Percentiles rank a stretch among this genome's conserved stretches.
phyloP scores from a whole-genome alignment of 2,888 invertebrate genomes.

The Cryptosula pallasiana region DNA sequence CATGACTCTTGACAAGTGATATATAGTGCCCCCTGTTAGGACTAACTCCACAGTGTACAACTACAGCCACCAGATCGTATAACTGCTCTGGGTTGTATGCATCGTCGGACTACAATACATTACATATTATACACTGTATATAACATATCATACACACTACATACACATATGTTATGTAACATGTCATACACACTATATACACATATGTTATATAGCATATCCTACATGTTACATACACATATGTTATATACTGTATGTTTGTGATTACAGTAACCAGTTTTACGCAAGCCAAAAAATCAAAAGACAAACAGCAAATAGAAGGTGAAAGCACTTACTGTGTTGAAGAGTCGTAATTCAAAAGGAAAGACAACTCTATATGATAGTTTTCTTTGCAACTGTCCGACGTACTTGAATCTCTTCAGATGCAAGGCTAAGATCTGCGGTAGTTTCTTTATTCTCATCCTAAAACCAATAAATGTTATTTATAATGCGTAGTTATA shows the following conservation, averaged over 20 bases:
- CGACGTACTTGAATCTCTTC: slow-evolving; percentile 88
- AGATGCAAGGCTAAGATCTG: slow-evolving; percentile 95
- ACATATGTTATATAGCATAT: neutral
- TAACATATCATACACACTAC: neutral
- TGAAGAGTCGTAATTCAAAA: slow-evolving; percentile 90
- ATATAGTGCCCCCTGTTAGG: slow-evolving; percentile 99
- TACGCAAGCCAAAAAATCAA: no score
- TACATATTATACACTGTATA: neutral
- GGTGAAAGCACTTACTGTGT: slow-evolving; percentile 89
- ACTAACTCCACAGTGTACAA: slow-evolving; percentile 98
- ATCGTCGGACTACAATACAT: slow-evolving; percentile 79
- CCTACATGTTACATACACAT: slow-evolving; percentile 7
- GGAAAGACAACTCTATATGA: slow-evolving; percentile 99
- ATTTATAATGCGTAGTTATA: no score
- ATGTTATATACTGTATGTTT: neutral
- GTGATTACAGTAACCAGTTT: neutral
- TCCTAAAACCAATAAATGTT: slow-evolving; percentile 65
- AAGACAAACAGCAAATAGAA: no score
- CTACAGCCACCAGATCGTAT: slow-evolving; percentile 97
- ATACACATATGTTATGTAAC: neutral
- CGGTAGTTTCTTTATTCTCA: slow-evolving; percentile 96
- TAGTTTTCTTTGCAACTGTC: slow-evolving; percentile 96
- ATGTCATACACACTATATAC: no score
- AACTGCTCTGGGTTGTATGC: slow-evolving; percentile 95
- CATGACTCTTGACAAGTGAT: slow-evolving; percentile 98